These are phyloP conservation scores for Trachythela sp. DNA, from an alignment of 64 coral and sea anemone species.

Conservation along the genomic window DNA sequence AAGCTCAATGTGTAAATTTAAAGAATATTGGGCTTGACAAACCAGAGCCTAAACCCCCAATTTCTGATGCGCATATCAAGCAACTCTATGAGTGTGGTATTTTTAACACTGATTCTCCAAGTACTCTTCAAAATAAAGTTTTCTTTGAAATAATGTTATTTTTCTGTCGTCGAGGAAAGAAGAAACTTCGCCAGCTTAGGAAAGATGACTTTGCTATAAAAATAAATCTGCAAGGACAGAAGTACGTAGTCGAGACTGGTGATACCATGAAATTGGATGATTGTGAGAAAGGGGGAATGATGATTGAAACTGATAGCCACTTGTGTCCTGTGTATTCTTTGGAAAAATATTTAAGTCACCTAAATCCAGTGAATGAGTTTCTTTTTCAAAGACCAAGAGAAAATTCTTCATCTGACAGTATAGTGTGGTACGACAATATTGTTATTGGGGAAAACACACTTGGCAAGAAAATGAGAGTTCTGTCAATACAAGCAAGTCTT, in stretches of 20 bases:
- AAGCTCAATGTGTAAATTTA: neutral
- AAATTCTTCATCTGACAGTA: neutral
- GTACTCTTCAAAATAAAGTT: neutral
- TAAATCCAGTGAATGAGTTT: slow-evolving; percentile 34
- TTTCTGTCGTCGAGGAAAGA: neutral
- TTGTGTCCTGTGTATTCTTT: slow-evolving; percentile 28
- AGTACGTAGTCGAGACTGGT: slow-evolving; percentile 16
- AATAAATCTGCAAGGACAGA: slow-evolving; percentile 13
- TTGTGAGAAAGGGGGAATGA: neutral
- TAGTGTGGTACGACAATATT: neutral
- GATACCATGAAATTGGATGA: too few species aligned
- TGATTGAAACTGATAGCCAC: slow-evolving; percentile 31
- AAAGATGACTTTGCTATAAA: slow-evolving; percentile 29
- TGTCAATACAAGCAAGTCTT: neutral
- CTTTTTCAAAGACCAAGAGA: slow-evolving; percentile 42
- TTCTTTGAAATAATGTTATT: neutral
- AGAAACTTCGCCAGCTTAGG: neutral
- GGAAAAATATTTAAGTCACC: slow-evolving; percentile 25
- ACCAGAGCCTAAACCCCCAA: neutral
- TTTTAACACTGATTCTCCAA: neutral
- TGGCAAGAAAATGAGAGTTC: neutral
- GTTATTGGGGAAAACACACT: neutral
- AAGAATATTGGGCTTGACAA: neutral
- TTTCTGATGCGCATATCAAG: neutral
- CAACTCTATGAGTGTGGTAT: neutral